Percentiles rank a stretch among this genome's conserved stretches.
These are phyloP conservation scores for Callionymus lyra DNA, from an alignment of 2,113 vertebrate genomes.

Conservation along the genomic window DNA sequence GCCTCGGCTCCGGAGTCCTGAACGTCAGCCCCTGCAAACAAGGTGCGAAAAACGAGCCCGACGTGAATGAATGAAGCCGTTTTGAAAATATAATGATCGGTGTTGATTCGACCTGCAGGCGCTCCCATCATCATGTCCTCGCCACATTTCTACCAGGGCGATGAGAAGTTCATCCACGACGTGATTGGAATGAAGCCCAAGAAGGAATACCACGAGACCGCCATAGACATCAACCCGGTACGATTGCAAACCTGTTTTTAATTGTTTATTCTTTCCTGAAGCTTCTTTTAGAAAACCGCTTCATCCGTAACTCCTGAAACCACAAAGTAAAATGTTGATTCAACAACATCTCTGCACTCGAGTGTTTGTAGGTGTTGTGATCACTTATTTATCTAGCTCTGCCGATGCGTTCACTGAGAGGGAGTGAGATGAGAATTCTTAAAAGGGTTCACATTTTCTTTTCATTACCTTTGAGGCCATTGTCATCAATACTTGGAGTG, in stretches of 20 bases:
- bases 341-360: no score
- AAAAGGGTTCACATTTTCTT: no score
- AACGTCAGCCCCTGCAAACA: slow-evolving; percentile 84
- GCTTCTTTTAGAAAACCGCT: no score
- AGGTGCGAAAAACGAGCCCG: slow-evolving; percentile 56
- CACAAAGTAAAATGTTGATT: no score
- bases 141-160: slow-evolving; percentile 92
- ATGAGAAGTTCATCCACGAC: slow-evolving; percentile 68
- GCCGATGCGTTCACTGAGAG: no score
- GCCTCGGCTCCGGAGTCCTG: slow-evolving; percentile 80
- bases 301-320: no score
- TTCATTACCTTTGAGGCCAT: no score
- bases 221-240: slow-evolving; percentile 87
- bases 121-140: slow-evolving; percentile 89
- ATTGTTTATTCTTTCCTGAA: background rate
- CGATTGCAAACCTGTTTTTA: slow-evolving; percentile 11
- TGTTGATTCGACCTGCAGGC: slow-evolving; percentile 55
- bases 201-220: slow-evolving; percentile 78
- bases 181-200: slow-evolving; percentile 78
- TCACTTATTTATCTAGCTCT: no score
- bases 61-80: background rate
- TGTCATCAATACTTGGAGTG: no score
- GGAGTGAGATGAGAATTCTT: no score
- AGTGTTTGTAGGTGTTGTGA: no score
- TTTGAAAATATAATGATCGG: background rate